phyloP scores from a whole-genome alignment of 2,888 invertebrate species.

The Euplexia lucipara region DNA sequence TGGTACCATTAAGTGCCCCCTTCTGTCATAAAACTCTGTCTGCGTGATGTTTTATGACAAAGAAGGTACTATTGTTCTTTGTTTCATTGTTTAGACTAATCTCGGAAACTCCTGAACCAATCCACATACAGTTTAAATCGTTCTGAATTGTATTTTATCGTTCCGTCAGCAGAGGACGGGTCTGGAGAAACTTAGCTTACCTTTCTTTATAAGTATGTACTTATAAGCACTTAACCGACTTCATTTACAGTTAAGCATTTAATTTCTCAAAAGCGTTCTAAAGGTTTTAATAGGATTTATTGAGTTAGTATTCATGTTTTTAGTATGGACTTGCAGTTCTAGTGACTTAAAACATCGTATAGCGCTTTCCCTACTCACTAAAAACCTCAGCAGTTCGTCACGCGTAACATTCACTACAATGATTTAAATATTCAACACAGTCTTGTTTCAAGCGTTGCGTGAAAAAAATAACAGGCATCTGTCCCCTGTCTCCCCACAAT shows the following conservation, averaged over 20 bases:
- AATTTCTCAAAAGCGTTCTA: no score
- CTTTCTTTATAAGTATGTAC: neutral
- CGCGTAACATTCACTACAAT: slow-evolving; percentile 38
- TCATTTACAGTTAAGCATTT: no score
- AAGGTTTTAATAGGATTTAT: neutral
- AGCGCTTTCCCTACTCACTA: slow-evolving; percentile 3
- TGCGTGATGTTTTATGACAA: slow-evolving; percentile 60
- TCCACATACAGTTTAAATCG: slow-evolving; percentile 46
- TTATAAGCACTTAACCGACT: no score
- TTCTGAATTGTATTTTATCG: slow-evolving; percentile 36
- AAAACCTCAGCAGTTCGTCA: neutral
- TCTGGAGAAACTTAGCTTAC: slow-evolving; percentile 10
- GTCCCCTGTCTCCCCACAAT: slow-evolving; percentile 63
- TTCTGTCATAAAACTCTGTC: slow-evolving; percentile 54
- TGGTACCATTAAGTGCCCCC: slow-evolving; percentile 54
- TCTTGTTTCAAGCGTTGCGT: slow-evolving; percentile 62
- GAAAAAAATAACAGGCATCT: slow-evolving; percentile 65
- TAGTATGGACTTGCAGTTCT: neutral
- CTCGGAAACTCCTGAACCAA: slow-evolving; percentile 59
- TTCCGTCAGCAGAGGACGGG: slow-evolving; percentile 19
- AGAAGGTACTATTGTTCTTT: slow-evolving; percentile 64
- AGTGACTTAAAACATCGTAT: neutral
- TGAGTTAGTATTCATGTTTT: neutral
- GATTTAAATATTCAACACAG: slow-evolving; percentile 63
- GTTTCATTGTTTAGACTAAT: slow-evolving; percentile 63